Percentiles rank a stretch among this genome's conserved stretches.
Conservation (phyloP, 92 coral and sea anemone genomes). For the Siderastrea siderea region DNA sequence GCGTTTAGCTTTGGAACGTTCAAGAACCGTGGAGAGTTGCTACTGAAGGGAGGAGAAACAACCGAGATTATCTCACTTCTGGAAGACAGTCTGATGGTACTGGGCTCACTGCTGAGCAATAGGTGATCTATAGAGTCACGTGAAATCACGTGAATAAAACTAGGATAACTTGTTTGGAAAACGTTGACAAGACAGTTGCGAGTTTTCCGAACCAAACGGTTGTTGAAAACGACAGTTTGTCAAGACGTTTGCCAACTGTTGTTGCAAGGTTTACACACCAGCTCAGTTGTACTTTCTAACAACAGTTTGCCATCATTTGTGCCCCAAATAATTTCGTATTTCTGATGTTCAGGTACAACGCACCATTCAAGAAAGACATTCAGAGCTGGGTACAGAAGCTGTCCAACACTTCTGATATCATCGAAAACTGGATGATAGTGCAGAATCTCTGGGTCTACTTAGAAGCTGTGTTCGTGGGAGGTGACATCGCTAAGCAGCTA, state of each 20-base stretch:
- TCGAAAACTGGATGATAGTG: constrained; percentile 95
- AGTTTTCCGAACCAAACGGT: too few relatives aligned
- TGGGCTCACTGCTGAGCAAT: constrained; percentile 88
- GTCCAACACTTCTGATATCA: constrained; percentile 94
- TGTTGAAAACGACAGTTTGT: too few relatives aligned
- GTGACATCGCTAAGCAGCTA: constrained; percentile 92
- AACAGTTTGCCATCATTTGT: not conserved
- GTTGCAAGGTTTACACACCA: too few relatives aligned
- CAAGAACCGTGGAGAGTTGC: constrained; percentile 90
- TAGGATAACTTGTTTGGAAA: too few relatives aligned
- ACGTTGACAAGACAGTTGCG: too few relatives aligned
- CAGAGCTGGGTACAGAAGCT: constrained; percentile 91
- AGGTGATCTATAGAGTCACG: constrained; percentile 45
- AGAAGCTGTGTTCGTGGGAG: constrained; percentile 96
- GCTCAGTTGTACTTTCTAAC: not conserved
- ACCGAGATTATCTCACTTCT: constrained; percentile 89
- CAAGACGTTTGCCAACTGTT: too few relatives aligned
- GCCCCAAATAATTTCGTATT: not conserved
- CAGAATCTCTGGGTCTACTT: constrained; percentile 95
- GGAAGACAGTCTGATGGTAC: constrained; percentile 92
- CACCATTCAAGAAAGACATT: constrained; percentile 91
- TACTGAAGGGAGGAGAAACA: constrained; percentile 89
- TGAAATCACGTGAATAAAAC: too few relatives aligned
- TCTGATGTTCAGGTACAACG: constrained; percentile 76
- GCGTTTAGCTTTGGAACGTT: constrained; percentile 75